These are phyloP conservation scores for Cenopis cana DNA, from an alignment of 2,888 invertebrate species.

Conservation along the genomic window DNA sequence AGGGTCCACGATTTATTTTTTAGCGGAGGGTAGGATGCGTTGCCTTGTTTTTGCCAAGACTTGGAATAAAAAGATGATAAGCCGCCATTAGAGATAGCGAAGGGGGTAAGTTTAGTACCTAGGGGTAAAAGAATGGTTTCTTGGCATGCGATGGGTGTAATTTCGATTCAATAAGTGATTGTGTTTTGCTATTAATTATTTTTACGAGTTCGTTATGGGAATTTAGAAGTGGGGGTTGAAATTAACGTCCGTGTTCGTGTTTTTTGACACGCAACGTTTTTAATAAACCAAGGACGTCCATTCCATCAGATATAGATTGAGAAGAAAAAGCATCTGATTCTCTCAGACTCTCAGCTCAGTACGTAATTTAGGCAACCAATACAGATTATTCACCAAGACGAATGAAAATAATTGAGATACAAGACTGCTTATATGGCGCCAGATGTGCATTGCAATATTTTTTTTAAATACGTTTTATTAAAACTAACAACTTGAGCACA, in stretches of 20 bases:
- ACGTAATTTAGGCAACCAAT: too few species aligned
- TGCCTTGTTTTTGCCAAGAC: slow-evolving; percentile 65
- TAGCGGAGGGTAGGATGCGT: slow-evolving; percentile 65
- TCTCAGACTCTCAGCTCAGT: too few species aligned
- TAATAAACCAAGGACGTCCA: slow-evolving; percentile 6
- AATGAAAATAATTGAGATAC: too few species aligned
- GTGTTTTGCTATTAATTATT: slow-evolving; percentile 58
- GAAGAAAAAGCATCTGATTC: too few species aligned
- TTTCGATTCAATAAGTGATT: slow-evolving; percentile 55
- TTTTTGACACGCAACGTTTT: slow-evolving; percentile 32
- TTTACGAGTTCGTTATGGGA: slow-evolving; percentile 47
- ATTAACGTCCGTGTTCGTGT: slow-evolving; percentile 17
- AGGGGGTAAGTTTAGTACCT: slow-evolving; percentile 63
- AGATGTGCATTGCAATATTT: too few species aligned
- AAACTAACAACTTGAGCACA: too few species aligned
- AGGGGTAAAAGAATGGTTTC: slow-evolving; percentile 24
- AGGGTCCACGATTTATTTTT: slow-evolving; percentile 62
- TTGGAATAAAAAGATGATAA: slow-evolving; percentile 80
- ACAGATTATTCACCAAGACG: too few species aligned
- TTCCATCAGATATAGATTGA: background rate
- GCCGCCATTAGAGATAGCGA: slow-evolving; percentile 66
- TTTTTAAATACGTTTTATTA: too few species aligned
- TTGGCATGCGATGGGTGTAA: slow-evolving; percentile 64
- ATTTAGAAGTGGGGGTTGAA: slow-evolving; percentile 17
- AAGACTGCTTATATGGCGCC: too few species aligned